Evolutionary conservation across 2,888 invertebrate species (phyloP).

Genomic region (Melanotus villosus): DNA sequence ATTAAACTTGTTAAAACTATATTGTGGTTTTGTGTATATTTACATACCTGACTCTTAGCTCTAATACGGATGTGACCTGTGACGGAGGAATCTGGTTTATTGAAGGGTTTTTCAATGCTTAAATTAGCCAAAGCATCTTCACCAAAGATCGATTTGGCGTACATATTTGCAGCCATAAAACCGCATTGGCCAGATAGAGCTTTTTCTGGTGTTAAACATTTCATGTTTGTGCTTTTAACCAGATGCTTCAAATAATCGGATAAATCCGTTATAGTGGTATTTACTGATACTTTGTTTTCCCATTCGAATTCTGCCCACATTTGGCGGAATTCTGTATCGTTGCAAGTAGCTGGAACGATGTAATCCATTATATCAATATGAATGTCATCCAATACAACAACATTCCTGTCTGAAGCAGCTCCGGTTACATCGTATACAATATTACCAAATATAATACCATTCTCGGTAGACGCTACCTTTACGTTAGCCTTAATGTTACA

Average conservation of each 20-base stretch:
- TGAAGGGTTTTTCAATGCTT: conserved; percentile 95
- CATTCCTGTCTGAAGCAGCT: conserved; percentile 93
- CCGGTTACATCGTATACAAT: conserved; percentile 98
- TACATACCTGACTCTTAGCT: conserved; percentile 94
- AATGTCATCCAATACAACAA: conserved; percentile 98
- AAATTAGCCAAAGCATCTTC: conserved; percentile 99
- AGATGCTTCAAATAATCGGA: conserved; percentile 94
- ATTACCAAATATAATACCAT: conserved; percentile 99
- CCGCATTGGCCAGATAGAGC: conserved; percentile 97
- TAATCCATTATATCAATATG: conserved; percentile 99
- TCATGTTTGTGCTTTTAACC: conserved; percentile 97
- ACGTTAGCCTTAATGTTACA: conserved; percentile 99
- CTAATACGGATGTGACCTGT: conserved; percentile 97
- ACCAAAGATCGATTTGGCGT: conserved; percentile 97
- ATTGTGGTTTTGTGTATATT: neutral
- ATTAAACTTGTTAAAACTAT: neutral
- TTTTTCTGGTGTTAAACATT: conserved; percentile 98
- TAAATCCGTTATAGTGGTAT: conserved; percentile 93
- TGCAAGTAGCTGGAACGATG: conserved; percentile 94
- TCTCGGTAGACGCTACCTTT: conserved; percentile 99
- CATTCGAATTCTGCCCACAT: conserved; percentile 99
- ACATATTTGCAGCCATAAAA: conserved; percentile 99
- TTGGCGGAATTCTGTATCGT: conserved; percentile 95
- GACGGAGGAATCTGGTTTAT: conserved; percentile 89
- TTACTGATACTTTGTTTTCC: conserved; percentile 91